These are phyloP conservation scores for Strix occidentalis DNA, from an alignment of 2,797 vertebrate genomes.

Conservation along the genomic window DNA sequence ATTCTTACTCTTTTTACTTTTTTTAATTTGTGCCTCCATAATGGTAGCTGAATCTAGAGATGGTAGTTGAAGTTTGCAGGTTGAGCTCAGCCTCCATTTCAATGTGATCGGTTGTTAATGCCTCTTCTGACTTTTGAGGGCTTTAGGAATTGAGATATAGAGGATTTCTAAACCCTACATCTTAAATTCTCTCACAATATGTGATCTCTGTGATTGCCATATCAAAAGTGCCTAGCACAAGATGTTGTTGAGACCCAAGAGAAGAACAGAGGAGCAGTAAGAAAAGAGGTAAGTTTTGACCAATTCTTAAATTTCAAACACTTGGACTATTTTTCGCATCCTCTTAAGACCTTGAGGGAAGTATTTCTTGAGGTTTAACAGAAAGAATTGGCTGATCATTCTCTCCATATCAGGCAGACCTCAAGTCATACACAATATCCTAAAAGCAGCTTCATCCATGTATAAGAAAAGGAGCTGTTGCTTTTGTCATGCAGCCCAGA, in stretches of 20 bases:
- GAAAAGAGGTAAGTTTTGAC: background rate
- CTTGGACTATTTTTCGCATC: background rate
- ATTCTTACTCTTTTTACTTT: background rate
- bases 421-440: background rate
- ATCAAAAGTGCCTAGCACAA: background rate
- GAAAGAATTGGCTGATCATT: background rate
- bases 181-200: background rate
- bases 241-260: background rate
- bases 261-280: background rate
- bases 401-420: background rate
- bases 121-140: background rate
- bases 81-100: background rate
- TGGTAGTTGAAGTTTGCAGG: background rate
- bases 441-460: background rate
- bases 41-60: background rate
- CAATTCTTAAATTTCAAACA: background rate
- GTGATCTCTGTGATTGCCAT: background rate
- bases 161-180: background rate
- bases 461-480: slow-evolving; percentile 4
- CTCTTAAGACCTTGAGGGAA: background rate
- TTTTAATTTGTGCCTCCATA: background rate
- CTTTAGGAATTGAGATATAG: background rate
- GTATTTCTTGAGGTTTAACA: slow-evolving; percentile 11
- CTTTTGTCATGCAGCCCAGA: slow-evolving; percentile 1
- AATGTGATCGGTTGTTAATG: background rate